Conservation (phyloP, 2,888 invertebrate species). For the Congeria kusceri region DNA sequence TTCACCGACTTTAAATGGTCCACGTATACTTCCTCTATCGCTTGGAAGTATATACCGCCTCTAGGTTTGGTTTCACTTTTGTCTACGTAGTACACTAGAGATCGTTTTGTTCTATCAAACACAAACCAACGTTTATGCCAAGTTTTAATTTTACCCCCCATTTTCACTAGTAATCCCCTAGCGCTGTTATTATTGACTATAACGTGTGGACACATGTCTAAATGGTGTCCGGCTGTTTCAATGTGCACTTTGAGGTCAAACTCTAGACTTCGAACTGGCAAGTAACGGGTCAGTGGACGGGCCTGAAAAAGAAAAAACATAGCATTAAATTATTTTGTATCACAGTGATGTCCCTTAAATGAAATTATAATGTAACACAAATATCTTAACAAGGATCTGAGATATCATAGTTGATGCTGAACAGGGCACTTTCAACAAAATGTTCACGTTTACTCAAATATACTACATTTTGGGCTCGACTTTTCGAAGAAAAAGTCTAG, state of each 20-base stretch:
- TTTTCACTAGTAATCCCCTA: slow-evolving; percentile 95
- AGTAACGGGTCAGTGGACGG: slow-evolving; percentile 96
- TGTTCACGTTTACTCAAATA: no score
- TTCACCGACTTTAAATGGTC: slow-evolving; percentile 97
- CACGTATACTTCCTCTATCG: slow-evolving; percentile 98
- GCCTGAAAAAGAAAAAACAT: slow-evolving; percentile 86
- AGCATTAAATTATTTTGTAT: no score
- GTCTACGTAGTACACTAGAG: slow-evolving; percentile 96
- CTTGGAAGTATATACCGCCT: slow-evolving; percentile 90
- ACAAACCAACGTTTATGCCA: slow-evolving; percentile 99
- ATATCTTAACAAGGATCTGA: no score
- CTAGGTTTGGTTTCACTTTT: slow-evolving; percentile 94
- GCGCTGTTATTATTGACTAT: slow-evolving; percentile 93
- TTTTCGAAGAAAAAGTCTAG: no score
- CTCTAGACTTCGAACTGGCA: slow-evolving; percentile 93
- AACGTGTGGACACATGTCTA: slow-evolving; percentile 94
- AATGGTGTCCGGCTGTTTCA: slow-evolving; percentile 96
- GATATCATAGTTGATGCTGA: no score
- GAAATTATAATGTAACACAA: no score
- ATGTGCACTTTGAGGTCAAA: slow-evolving; percentile 96
- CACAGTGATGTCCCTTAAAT: no score
- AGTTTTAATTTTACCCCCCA: slow-evolving; percentile 89
- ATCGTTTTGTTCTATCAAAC: slow-evolving; percentile 95
- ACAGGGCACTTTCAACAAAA: no score
- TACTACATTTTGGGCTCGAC: no score